These are phyloP conservation scores for Bactericera cockerelli DNA, from an alignment of 1,140 invertebrate species.

Conservation along the genomic window DNA sequence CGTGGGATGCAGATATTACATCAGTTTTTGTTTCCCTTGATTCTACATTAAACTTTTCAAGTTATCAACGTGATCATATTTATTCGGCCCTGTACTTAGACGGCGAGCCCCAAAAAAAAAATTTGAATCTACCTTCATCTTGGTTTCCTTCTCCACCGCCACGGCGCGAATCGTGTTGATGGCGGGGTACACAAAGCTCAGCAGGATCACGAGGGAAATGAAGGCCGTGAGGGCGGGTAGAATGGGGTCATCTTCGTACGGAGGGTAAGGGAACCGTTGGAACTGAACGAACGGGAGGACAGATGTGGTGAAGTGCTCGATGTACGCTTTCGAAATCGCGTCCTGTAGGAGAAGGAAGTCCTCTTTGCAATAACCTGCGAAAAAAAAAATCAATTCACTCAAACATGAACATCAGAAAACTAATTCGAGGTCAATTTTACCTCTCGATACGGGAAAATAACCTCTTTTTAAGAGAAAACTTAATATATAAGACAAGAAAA, in stretches of 20 bases:
- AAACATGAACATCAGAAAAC: too few relatives aligned
- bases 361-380: constrained; percentile 46
- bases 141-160: constrained; percentile 21
- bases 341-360: constrained; percentile 53
- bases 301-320: constrained; percentile 34
- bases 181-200: constrained; percentile 60
- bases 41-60: too few relatives aligned
- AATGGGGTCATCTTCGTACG: constrained; percentile 52
- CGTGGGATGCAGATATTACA: too few relatives aligned
- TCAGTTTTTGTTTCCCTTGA: too few relatives aligned
- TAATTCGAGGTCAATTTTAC: too few relatives aligned
- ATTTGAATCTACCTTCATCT: constrained; percentile 27
- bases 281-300: constrained; percentile 32
- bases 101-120: too few relatives aligned
- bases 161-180: constrained; percentile 41
- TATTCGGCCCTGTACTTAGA: too few relatives aligned
- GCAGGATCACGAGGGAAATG: constrained; percentile 57
- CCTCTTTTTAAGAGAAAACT: too few relatives aligned
- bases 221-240: constrained; percentile 47
- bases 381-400: too few relatives aligned
- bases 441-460: too few relatives aligned
- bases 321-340: constrained; percentile 40
- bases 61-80: too few relatives aligned
- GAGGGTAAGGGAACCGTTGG: constrained; percentile 55
- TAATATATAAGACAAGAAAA: too few relatives aligned